phyloP scores from a whole-genome alignment of 2,888 invertebrate species.

The Cylloceria caligata region DNA sequence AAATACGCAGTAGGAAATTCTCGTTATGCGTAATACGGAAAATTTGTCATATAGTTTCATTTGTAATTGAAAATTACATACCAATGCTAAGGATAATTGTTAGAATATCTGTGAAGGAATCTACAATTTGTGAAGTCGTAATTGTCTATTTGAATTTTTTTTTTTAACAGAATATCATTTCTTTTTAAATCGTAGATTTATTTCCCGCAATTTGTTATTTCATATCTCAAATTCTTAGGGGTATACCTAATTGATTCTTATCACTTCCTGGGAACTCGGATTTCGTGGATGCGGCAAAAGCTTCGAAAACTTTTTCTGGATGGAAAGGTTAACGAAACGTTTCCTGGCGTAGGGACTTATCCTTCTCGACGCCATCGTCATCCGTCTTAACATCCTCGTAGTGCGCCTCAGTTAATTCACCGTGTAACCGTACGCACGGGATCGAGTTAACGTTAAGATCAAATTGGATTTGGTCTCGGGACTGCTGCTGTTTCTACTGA shows the following conservation, averaged over 20 bases:
- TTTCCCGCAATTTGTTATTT: too few species aligned
- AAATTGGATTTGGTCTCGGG: slow-evolving; percentile 80
- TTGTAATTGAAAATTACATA: too few species aligned
- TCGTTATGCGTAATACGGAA: too few species aligned
- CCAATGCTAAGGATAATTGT: too few species aligned
- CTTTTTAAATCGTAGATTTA: too few species aligned
- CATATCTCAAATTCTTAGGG: background rate
- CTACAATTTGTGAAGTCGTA: too few species aligned
- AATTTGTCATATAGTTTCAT: too few species aligned
- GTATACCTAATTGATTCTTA: background rate
- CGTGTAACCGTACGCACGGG: slow-evolving; percentile 81
- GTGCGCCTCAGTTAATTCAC: slow-evolving; percentile 78
- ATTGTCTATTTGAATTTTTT: too few species aligned
- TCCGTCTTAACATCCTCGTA: slow-evolving; percentile 19
- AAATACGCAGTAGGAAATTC: too few species aligned
- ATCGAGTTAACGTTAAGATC: slow-evolving; percentile 83
- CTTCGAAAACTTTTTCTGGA: background rate
- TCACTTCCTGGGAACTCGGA: background rate
- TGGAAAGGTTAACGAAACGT: background rate
- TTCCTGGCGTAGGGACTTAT: background rate
- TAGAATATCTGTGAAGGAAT: too few species aligned
- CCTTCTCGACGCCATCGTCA: slow-evolving; percentile 7
- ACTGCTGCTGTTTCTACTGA: slow-evolving; percentile 43
- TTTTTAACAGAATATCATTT: too few species aligned
- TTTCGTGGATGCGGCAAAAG: background rate